phyloP scores from a whole-genome alignment of 1,140 invertebrate species.

The Idris sp. region DNA sequence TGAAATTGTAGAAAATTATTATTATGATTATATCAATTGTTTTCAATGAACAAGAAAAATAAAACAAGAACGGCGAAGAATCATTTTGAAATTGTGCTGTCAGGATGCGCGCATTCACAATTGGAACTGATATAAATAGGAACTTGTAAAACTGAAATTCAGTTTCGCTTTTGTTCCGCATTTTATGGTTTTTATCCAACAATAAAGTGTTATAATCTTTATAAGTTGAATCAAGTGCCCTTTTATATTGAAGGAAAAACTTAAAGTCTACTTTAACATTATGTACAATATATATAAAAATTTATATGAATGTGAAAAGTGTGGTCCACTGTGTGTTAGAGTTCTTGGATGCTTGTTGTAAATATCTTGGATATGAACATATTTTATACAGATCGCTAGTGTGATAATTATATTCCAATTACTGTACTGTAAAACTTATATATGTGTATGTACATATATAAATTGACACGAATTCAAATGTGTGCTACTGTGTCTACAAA shows the following conservation, averaged over 20 bases:
- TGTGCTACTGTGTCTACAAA: too few relatives aligned
- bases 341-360: conserved; percentile 65
- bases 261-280: conserved; percentile 57
- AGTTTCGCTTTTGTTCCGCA: background rate
- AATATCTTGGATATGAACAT: conserved; percentile 70
- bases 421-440: conserved; percentile 58
- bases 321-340: conserved; percentile 56
- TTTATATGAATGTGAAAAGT: conserved; percentile 56
- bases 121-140: too few relatives aligned
- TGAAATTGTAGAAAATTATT: too few relatives aligned
- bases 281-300: conserved; percentile 50
- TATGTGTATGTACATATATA: background rate
- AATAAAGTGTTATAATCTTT: conserved; percentile 64
- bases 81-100: too few relatives aligned
- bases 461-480: too few relatives aligned
- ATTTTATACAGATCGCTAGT: conserved; percentile 76
- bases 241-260: conserved; percentile 71
- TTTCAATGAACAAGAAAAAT: too few relatives aligned
- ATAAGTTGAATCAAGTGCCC: conserved; percentile 75
- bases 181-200: conserved; percentile 49
- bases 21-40: too few relatives aligned
- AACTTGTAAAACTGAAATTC: too few relatives aligned
- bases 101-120: too few relatives aligned
- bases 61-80: too few relatives aligned
- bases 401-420: conserved; percentile 55